Percentiles rank a stretch among this genome's conserved stretches.
Evolutionary conservation across 2,797 vertebrate genomes (phyloP).

Genomic region (Brachymystax lenok): DNA sequence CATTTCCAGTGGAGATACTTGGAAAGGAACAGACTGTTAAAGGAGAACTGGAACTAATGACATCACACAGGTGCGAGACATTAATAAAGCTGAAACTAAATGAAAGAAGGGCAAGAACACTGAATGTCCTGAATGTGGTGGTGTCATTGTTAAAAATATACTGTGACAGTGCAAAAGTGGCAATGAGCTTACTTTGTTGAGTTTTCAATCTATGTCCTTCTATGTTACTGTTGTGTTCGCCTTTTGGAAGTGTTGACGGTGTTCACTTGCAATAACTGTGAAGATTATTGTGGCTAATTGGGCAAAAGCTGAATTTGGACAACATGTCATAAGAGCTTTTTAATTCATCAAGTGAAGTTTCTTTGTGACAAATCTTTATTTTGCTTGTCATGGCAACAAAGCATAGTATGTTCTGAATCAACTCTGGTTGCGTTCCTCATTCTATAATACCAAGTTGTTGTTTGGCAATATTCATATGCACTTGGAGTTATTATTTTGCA

Average conservation of each 20-base stretch:
- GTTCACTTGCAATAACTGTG: background rate
- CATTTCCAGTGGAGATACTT: background rate
- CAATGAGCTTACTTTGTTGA: background rate
- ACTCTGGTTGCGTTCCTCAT: background rate
- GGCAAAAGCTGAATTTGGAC: constrained; percentile 5
- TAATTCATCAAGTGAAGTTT: constrained; percentile 4
- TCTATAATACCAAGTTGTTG: background rate
- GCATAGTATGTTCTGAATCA: constrained; percentile 15
- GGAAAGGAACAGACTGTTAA: background rate
- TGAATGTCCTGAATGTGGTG: constrained; percentile 23
- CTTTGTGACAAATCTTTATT: constrained; percentile 14
- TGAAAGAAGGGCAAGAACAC: background rate
- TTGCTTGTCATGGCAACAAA: constrained; percentile 15
- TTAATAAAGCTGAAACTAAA: too few relatives aligned
- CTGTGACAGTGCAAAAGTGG: background rate
- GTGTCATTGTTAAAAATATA: background rate
- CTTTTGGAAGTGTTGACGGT: constrained; percentile 19
- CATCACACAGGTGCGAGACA: background rate
- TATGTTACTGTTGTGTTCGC: background rate
- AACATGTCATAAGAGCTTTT: background rate
- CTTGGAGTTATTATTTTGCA: constrained; percentile 16
- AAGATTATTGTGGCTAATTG: constrained; percentile 8
- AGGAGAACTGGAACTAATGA: background rate
- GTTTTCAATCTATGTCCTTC: background rate
- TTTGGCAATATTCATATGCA: constrained; percentile 20